These are phyloP conservation scores for Alectoris magna DNA, from an alignment of 2,797 vertebrate species.

Conservation along the genomic window DNA sequence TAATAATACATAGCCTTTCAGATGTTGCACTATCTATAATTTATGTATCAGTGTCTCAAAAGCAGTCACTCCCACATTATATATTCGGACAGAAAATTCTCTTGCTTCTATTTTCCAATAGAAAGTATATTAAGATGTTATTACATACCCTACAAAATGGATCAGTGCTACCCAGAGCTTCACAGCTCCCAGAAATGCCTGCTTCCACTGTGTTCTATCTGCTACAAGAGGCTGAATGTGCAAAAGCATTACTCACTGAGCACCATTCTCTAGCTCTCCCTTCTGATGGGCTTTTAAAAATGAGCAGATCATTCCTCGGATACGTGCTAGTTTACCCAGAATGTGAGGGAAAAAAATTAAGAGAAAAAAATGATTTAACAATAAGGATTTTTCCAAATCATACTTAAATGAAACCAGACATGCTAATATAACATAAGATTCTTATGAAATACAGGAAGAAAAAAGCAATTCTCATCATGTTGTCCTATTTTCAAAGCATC, in stretches of 20 bases:
- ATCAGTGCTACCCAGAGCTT: conserved; percentile 23
- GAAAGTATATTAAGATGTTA: conserved; percentile 56
- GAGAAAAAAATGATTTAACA: background rate
- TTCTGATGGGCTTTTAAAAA: conserved; percentile 11
- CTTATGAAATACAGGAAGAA: background rate
- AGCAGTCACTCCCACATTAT: conserved; percentile 72
- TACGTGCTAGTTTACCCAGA: background rate
- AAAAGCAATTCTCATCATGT: background rate
- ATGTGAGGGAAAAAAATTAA: background rate
- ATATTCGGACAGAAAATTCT: conserved; percentile 75
- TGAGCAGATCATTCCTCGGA: background rate
- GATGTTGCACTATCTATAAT: conserved; percentile 79
- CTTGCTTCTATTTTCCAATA: conserved; percentile 67
- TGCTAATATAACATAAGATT: background rate
- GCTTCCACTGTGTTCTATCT: background rate
- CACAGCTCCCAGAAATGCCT: background rate
- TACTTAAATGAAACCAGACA: background rate
- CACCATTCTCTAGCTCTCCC: background rate
- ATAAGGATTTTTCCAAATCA: background rate
- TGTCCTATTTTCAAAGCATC: conserved; percentile 37
- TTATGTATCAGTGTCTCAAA: conserved; percentile 73
- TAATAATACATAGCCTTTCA: conserved; percentile 75
- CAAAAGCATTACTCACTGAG: background rate
- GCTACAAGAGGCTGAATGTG: background rate
- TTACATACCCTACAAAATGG: conserved; percentile 11